phyloP scores from a whole-genome alignment of 2,888 invertebrate species.

The Melanostoma scalare region DNA sequence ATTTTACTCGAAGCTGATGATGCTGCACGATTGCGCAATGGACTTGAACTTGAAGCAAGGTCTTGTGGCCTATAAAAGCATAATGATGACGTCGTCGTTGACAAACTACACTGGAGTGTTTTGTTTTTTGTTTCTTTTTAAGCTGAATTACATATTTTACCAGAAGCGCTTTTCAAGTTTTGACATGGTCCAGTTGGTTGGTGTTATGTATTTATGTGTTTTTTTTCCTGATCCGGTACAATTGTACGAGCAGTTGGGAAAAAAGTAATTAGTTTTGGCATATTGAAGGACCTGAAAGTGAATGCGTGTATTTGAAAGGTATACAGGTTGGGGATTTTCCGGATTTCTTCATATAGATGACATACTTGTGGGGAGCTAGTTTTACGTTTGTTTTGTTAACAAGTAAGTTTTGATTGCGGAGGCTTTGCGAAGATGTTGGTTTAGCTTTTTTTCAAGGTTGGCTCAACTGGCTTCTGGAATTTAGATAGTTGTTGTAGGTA shows the following conservation, averaged over 20 bases:
- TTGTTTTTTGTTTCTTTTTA: not conserved
- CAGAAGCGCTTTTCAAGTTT: conserved; percentile 3
- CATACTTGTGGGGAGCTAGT: conserved; percentile 19
- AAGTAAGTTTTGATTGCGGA: no score
- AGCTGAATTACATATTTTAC: conserved; percentile 21
- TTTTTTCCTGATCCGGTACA: conserved; percentile 22
- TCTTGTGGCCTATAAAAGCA: conserved; percentile 45
- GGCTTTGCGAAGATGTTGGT: no score
- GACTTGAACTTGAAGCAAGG: conserved; percentile 68
- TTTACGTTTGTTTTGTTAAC: not conserved
- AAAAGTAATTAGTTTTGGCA: conserved; percentile 31
- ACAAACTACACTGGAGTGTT: conserved; percentile 38
- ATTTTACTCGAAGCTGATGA: conserved; percentile 5
- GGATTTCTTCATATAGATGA: conserved; percentile 23
- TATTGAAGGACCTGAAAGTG: conserved; percentile 38
- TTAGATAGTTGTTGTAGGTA: no score
- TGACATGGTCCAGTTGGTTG: conserved; percentile 15
- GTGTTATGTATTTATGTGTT: not conserved
- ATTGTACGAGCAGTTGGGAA: conserved; percentile 6
- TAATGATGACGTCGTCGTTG: conserved; percentile 39
- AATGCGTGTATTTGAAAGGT: conserved; percentile 7
- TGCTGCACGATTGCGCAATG: conserved; percentile 62
- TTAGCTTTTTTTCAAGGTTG: no score
- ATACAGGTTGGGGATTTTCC: conserved; percentile 4
- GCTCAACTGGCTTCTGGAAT: no score